Evolutionary conservation across 2,797 vertebrate genomes (phyloP).

Genomic region (Enteromius argenteus): DNA sequence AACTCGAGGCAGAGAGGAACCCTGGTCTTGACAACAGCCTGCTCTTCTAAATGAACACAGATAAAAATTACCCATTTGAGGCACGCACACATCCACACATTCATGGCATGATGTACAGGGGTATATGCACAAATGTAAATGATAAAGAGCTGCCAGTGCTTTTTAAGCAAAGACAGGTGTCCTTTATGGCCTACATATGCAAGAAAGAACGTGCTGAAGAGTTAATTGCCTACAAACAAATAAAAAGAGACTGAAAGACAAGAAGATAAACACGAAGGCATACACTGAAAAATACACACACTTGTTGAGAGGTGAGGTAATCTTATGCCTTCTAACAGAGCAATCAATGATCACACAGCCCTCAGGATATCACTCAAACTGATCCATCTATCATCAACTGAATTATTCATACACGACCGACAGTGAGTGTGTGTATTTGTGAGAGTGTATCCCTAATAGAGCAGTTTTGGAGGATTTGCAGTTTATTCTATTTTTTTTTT

Average conservation of each 20-base stretch:
- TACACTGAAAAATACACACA: conserved; percentile 9
- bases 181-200: not conserved
- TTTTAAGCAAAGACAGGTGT: not conserved
- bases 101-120: not conserved
- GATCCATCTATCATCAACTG: conserved; percentile 47
- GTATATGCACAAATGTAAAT: not conserved
- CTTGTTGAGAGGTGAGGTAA: conserved; percentile 40
- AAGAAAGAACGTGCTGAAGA: not conserved
- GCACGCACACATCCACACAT: not conserved
- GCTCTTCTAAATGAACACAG: conserved; percentile 31
- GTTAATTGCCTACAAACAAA: not conserved
- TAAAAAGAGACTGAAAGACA: not conserved
- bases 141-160: not conserved
- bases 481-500: not conserved
- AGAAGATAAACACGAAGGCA: not conserved
- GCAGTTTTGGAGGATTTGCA: conserved; percentile 10
- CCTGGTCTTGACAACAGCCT: conserved; percentile 8
- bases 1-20: conserved; percentile 71
- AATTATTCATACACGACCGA: conserved; percentile 43
- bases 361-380: conserved; percentile 46
- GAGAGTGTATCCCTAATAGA: not conserved
- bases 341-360: conserved; percentile 41
- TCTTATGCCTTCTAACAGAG: conserved; percentile 33
- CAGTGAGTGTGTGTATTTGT: conserved; percentile 7
- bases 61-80: conserved; percentile 48